Conservation (phyloP, 2,113 vertebrate species). For the Melozone crissalis region DNA sequence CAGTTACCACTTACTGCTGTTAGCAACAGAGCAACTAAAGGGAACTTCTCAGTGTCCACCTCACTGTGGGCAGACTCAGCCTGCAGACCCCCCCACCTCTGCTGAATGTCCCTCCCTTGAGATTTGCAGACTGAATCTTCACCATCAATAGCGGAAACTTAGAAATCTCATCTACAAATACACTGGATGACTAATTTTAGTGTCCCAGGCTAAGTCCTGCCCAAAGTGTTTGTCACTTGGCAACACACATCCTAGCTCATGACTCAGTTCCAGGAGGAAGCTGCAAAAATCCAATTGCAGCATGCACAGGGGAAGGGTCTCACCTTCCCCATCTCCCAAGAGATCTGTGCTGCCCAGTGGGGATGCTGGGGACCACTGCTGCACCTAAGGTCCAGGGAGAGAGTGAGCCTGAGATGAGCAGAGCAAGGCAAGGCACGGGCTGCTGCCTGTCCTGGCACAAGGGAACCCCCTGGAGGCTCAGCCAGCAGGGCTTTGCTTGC, state of each 20-base stretch:
- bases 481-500: not conserved
- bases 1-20: not conserved
- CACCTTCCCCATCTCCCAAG: not conserved
- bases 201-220: not conserved
- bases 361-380: not conserved
- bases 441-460: not conserved
- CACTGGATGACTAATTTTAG: not conserved
- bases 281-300: not conserved
- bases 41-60: not conserved
- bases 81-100: not conserved
- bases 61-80: not conserved
- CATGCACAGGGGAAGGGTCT: not conserved
- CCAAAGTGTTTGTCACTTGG: not conserved
- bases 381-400: not conserved
- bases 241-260: not conserved
- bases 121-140: not conserved
- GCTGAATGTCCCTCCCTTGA: not conserved
- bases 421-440: accelerated
- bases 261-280: not conserved
- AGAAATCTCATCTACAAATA: not conserved
- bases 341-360: not conserved
- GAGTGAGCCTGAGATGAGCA: not conserved
- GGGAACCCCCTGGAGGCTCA: not conserved
- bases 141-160: not conserved
- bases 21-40: not conserved